Evolutionary conservation across 2,113 vertebrate species (phyloP).

Genomic region (Epinephelus cyanopodus): DNA sequence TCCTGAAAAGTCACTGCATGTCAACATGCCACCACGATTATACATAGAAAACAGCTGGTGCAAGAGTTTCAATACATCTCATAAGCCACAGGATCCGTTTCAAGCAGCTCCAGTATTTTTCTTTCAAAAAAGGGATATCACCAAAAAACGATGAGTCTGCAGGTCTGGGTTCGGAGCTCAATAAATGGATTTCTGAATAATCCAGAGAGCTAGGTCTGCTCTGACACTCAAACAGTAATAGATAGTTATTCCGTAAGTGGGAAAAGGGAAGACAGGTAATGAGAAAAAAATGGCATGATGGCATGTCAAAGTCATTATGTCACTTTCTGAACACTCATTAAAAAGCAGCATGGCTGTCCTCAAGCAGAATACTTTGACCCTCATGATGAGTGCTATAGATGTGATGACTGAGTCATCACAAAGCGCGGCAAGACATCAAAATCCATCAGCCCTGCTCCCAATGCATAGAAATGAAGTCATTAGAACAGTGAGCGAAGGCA

Average conservation of each 20-base stretch:
- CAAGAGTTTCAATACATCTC: background rate
- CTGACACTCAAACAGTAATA: conserved; percentile 1
- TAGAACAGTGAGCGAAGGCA: conserved; percentile 49
- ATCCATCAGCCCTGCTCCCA: conserved; percentile 50
- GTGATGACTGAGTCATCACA: conserved; percentile 55
- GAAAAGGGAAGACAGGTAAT: background rate
- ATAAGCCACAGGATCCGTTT: background rate
- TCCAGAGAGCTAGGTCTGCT: background rate
- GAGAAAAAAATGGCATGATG: background rate
- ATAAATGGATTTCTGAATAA: background rate
- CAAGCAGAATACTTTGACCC: conserved; percentile 18
- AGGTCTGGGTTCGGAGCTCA: background rate
- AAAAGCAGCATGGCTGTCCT: conserved; percentile 32
- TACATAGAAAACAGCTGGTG: background rate
- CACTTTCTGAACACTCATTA: conserved; percentile 17
- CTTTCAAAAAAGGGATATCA: background rate
- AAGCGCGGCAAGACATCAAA: conserved; percentile 37
- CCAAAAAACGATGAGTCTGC: conserved; percentile 10
- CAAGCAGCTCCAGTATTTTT: background rate
- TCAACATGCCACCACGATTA: background rate
- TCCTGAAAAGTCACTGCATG: background rate
- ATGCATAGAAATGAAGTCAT: conserved; percentile 76
- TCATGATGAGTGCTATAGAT: conserved; percentile 19
- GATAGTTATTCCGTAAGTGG: background rate
- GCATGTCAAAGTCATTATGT: conserved; percentile 17